Conservation (phyloP, 92 coral and sea anemone species). For the Nematostella vectensis region DNA sequence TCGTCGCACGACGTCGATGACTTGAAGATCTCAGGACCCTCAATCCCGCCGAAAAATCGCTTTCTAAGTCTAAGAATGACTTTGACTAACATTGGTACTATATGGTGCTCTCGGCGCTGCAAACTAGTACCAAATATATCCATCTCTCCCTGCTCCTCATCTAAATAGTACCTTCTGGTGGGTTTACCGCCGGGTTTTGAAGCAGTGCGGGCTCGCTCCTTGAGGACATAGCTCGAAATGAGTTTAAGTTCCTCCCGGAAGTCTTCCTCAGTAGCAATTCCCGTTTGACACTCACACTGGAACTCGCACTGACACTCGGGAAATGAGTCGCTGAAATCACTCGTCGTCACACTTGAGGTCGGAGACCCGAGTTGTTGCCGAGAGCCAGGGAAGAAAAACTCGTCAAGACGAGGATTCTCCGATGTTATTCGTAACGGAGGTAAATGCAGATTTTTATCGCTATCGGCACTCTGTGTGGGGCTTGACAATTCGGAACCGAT, state of each 20-base stretch:
- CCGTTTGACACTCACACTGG: slow-evolving; percentile 76
- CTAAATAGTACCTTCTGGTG: slow-evolving; percentile 34
- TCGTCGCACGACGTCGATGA: slow-evolving; percentile 15
- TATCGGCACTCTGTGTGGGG: not conserved
- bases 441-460: not conserved
- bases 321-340: slow-evolving; percentile 56
- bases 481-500: not conserved
- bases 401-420: slow-evolving; percentile 23
- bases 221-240: slow-evolving; percentile 56
- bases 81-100: slow-evolving; percentile 59
- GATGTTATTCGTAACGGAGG: slow-evolving; percentile 7
- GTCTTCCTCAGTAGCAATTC: slow-evolving; percentile 53
- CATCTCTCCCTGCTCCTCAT: slow-evolving; percentile 76
- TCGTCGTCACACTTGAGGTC: slow-evolving; percentile 58
- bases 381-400: slow-evolving; percentile 6
- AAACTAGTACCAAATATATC: slow-evolving; percentile 39
- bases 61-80: slow-evolving; percentile 67
- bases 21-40: slow-evolving; percentile 34
- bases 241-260: slow-evolving; percentile 70
- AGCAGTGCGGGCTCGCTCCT: slow-evolving; percentile 29
- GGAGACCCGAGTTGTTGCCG: slow-evolving; percentile 48
- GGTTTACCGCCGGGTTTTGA: slow-evolving; percentile 8
- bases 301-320: slow-evolving; percentile 46
- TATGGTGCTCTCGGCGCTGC: slow-evolving; percentile 29
- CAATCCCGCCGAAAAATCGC: slow-evolving; percentile 57